Evolutionary conservation across 2,797 vertebrate species (phyloP).

Genomic region (Tympanoctomys barrerae): DNA sequence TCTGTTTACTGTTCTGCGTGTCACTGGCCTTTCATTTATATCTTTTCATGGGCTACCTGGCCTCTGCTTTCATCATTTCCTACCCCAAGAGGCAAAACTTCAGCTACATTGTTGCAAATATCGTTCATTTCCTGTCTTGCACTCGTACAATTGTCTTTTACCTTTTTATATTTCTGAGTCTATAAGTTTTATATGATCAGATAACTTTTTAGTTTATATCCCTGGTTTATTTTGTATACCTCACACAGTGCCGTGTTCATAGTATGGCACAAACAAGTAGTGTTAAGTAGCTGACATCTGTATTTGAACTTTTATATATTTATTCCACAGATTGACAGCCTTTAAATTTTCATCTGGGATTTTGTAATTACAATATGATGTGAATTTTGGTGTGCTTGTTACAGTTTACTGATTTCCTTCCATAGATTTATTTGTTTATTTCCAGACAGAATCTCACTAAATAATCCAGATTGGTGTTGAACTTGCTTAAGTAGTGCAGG

Average conservation of each 20-base stretch:
- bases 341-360: background rate
- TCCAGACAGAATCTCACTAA: background rate
- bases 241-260: background rate
- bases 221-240: background rate
- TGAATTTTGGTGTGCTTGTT: background rate
- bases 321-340: background rate
- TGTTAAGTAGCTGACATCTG: background rate
- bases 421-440: background rate
- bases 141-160: rapidly evolving
- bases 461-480: background rate
- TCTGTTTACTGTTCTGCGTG: rapidly evolving
- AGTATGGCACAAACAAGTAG: background rate
- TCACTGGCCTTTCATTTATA: background rate
- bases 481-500: background rate
- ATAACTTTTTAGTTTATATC: background rate
- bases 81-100: background rate
- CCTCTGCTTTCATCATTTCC: background rate
- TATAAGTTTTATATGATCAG: background rate
- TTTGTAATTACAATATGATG: background rate
- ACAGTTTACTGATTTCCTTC: background rate
- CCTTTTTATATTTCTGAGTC: background rate
- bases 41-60: background rate
- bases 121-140: background rate
- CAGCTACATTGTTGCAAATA: background rate
- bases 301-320: background rate